Conservation (phyloP, 2,797 vertebrate species). For the Myotis pilosus region DNA sequence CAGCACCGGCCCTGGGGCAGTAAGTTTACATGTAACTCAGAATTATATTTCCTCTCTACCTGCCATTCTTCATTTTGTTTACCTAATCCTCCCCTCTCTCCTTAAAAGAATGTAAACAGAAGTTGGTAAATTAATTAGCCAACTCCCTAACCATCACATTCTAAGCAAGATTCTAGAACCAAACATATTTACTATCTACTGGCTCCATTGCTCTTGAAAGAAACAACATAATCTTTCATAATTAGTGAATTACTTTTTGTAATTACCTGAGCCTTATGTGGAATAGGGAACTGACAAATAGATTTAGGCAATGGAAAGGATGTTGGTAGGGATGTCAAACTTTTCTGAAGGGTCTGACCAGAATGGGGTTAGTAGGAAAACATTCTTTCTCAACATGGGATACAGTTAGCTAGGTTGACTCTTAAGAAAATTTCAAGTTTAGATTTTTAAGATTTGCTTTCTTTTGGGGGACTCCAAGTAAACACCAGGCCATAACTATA, state of each 20-base stretch:
- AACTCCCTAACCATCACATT: not conserved
- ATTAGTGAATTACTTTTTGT: not conserved
- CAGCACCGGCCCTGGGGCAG: too few species aligned
- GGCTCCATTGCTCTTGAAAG: not conserved
- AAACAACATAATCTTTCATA: not conserved
- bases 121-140: not conserved
- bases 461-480: not conserved
- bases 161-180: not conserved
- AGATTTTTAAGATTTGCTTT: constrained; percentile 31
- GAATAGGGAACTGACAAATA: not conserved
- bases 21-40: not conserved
- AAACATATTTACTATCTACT: not conserved
- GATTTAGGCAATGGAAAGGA: not conserved
- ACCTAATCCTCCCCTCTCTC: not conserved
- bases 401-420: not conserved
- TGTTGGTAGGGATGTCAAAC: not conserved
- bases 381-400: not conserved
- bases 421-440: not conserved
- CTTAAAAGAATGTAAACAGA: not conserved
- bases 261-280: not conserved
- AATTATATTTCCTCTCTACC: constrained; percentile 4
- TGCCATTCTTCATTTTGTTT: not conserved
- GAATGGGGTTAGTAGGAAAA: not conserved
- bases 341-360: not conserved
- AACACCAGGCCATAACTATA: not conserved